Base-by-base conservation (phyloP, 2,113 vertebrate genomes). In the Indicator indicator region DNA sequence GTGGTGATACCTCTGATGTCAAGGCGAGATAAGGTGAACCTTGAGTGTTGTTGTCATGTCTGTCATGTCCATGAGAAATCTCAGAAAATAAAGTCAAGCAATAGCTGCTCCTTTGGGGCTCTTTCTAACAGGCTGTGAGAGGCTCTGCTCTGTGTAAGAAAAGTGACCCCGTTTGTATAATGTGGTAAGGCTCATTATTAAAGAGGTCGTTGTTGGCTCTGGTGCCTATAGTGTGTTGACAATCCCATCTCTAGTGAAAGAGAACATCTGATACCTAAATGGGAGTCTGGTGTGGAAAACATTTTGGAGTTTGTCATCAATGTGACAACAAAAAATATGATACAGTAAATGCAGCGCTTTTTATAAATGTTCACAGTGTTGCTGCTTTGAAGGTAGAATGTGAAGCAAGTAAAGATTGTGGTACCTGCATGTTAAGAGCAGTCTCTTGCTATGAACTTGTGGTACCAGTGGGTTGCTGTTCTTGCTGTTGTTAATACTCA, bases 281-380 rank as follows among this genome's bases (percentile, higher is more conserved):
- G 64, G 36, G 77, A 46, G 48, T 40, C 63, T 52, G 42, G 11
- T 72, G 6, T 58, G 44, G 33, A 69, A 72, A 65, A 81, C 24
- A 13, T 50, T 82, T 58, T 15, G 11, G 19, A 24, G 11, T 72
- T 80, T 68, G 26, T 83, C 0, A 0, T 48, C 8, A 4, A 82
- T 42, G 30, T 9, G 16, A 11, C 78, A 68, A 68, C 13, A 18
- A 72, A 86, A 56, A 32, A 16, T 33, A 18, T 0, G 0, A 9
- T 46, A 16, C 2, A 8, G 44, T 38, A 40, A 84, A 27, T 27
- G 12, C 1, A 2, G 4, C 30, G 2, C 48, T 68, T 86, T 93
- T 89, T 16, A 28, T 44, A 59, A 65, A 19, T 16, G 24, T 60
- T 83, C 40, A 50, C 3, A 1, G 2, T 50, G n/a, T n/a, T 1